Conservation (phyloP, 2,888 invertebrate species). For the Drosophila kuntzei region DNA sequence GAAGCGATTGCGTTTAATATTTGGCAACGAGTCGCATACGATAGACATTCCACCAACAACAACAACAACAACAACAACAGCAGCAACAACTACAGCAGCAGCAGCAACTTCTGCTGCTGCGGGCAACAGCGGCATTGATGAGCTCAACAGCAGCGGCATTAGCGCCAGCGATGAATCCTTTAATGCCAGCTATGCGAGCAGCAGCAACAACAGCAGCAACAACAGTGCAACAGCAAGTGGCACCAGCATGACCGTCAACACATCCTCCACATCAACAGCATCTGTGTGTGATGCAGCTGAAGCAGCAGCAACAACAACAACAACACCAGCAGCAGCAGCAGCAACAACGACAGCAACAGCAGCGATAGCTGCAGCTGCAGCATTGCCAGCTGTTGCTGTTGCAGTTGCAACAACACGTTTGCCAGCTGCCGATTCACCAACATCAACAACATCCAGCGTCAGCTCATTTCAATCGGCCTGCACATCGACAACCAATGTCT, state of each 20-base stretch:
- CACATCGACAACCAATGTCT: conserved; percentile 66
- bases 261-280: conserved; percentile 10
- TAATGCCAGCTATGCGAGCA: conserved; percentile 67
- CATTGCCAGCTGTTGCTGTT: conserved; percentile 20
- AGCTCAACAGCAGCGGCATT: conserved; percentile 63
- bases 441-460: conserved; percentile 52
- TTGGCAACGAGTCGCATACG: conserved; percentile 95
- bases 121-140: conserved; percentile 50
- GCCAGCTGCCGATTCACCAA: conserved; percentile 52
- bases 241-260: conserved; percentile 12
- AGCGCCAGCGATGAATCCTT: conserved; percentile 68
- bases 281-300: background rate
- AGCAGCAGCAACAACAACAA: conserved; percentile 10
- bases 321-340: conserved; percentile 18
- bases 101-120: conserved; percentile 1
- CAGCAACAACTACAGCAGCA: background rate
- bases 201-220: conserved; percentile 41
- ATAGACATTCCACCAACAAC: conserved; percentile 92
- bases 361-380: background rate
- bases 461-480: conserved; percentile 76
- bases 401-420: conserved; percentile 11
- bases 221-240: conserved; percentile 20
- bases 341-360: conserved; percentile 1
- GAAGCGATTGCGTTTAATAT: conserved; percentile 94
- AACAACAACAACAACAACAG: conserved; percentile 29